Percentiles rank a stretch among this genome's conserved stretches.
phyloP scores from a whole-genome alignment of 2,797 vertebrate genomes.

The Coreius guichenoti region DNA sequence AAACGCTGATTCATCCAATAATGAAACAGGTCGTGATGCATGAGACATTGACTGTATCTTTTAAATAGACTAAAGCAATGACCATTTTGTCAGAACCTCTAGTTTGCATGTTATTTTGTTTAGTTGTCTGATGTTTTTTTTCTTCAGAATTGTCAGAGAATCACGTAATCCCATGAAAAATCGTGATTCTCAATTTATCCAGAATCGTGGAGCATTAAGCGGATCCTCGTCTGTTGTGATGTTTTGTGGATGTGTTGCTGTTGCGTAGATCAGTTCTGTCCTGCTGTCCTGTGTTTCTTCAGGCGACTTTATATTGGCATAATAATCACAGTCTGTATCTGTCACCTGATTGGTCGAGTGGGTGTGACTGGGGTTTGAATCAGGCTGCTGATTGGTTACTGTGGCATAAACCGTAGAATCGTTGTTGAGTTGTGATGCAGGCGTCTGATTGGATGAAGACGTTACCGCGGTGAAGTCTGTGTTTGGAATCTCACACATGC shows the following conservation, averaged over 20 bases:
- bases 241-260: not conserved
- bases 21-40: too few relatives aligned
- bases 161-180: too few relatives aligned
- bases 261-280: not conserved
- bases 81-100: too few relatives aligned
- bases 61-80: too few relatives aligned
- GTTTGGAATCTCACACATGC: not conserved
- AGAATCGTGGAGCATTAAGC: too few relatives aligned
- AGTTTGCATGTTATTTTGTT: too few relatives aligned
- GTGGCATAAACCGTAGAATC: not conserved
- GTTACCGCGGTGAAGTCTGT: accelerated
- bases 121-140: too few relatives aligned
- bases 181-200: too few relatives aligned
- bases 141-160: too few relatives aligned
- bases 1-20: too few relatives aligned
- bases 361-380: not conserved
- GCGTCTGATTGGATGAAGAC: not conserved
- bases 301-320: not conserved
- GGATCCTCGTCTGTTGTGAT: not conserved
- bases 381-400: not conserved
- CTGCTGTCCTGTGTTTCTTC: not conserved
- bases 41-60: too few relatives aligned
- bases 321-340: not conserved
- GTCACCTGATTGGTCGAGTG: not conserved
- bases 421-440: not conserved